These are phyloP conservation scores for Noctua janthe DNA, from an alignment of 2,888 invertebrate species.

Conservation along the genomic window DNA sequence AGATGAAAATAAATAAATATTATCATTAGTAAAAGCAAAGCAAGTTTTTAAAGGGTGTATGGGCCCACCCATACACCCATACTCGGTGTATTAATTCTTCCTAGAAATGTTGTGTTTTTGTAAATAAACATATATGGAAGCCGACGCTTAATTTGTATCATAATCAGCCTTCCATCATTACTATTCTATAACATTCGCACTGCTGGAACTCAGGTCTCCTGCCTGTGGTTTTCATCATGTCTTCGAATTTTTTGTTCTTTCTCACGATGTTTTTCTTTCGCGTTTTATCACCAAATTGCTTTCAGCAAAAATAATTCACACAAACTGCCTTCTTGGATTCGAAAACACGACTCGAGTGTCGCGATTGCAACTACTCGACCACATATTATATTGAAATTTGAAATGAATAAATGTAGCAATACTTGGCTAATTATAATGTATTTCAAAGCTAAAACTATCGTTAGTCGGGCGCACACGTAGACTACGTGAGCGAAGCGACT, in stretches of 20 bases:
- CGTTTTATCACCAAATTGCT: not conserved
- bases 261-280: not conserved
- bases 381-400: not conserved
- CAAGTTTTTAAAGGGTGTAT: too few species aligned
- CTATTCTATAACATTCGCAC: not conserved
- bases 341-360: not conserved
- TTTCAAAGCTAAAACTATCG: conserved; percentile 45
- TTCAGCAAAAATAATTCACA: not conserved
- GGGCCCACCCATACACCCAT: too few species aligned
- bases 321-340: not conserved
- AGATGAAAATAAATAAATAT: not conserved
- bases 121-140: not conserved
- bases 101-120: not conserved
- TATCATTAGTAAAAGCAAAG: not conserved
- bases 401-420: conserved; percentile 24
- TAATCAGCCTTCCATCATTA: not conserved
- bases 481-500: conserved; percentile 37
- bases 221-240: not conserved
- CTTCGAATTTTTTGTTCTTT: not conserved
- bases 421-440: conserved; percentile 52
- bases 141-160: not conserved
- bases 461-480: conserved; percentile 31
- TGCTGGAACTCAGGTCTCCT: not conserved
- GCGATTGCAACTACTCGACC: not conserved
- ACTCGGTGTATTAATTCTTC: too few species aligned